These are phyloP conservation scores for Centropyge bicolor DNA, from an alignment of 2,797 vertebrate species.

Conservation along the genomic window DNA sequence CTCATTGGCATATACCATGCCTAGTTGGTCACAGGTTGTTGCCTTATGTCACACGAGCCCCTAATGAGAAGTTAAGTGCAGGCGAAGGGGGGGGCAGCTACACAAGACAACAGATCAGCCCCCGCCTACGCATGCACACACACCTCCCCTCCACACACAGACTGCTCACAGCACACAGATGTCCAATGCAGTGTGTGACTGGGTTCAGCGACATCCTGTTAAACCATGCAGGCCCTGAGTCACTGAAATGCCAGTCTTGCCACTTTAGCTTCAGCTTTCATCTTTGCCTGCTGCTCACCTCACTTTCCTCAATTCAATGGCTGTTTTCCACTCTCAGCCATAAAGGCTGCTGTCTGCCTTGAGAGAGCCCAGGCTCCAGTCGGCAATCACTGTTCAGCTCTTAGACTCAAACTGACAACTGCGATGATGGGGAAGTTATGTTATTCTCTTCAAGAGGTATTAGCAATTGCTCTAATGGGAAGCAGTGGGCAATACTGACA, in stretches of 20 bases:
- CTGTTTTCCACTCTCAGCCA: slow-evolving; percentile 59
- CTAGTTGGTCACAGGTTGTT: slow-evolving; percentile 72
- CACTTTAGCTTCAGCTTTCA: slow-evolving; percentile 72
- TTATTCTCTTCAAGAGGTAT: slow-evolving; percentile 65
- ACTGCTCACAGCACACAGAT: slow-evolving; percentile 19
- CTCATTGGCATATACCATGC: slow-evolving; percentile 20
- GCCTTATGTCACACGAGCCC: slow-evolving; percentile 63
- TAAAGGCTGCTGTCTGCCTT: slow-evolving; percentile 62
- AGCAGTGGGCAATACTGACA: slow-evolving; percentile 22
- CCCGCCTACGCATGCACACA: background rate
- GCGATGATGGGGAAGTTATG: slow-evolving; percentile 53
- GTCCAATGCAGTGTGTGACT: slow-evolving; percentile 28
- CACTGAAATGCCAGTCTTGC: slow-evolving; percentile 64
- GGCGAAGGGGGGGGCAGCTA: slow-evolving; percentile 49
- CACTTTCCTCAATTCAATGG: slow-evolving; percentile 64
- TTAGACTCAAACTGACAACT: slow-evolving; percentile 53
- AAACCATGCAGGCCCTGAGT: slow-evolving; percentile 59
- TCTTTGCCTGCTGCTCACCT: slow-evolving; percentile 65
- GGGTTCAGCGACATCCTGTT: slow-evolving; percentile 55
- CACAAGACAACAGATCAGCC: slow-evolving; percentile 56
- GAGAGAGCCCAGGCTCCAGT: slow-evolving; percentile 45
- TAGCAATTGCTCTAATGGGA: slow-evolving; percentile 57
- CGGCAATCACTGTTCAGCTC: slow-evolving; percentile 52
- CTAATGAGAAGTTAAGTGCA: slow-evolving; percentile 78
- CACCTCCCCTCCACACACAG: background rate